Evolutionary conservation across 2,797 vertebrate species (phyloP), one percentile per base, ranked within the genome.

Genomic region (Scleropages formosus): DNA sequence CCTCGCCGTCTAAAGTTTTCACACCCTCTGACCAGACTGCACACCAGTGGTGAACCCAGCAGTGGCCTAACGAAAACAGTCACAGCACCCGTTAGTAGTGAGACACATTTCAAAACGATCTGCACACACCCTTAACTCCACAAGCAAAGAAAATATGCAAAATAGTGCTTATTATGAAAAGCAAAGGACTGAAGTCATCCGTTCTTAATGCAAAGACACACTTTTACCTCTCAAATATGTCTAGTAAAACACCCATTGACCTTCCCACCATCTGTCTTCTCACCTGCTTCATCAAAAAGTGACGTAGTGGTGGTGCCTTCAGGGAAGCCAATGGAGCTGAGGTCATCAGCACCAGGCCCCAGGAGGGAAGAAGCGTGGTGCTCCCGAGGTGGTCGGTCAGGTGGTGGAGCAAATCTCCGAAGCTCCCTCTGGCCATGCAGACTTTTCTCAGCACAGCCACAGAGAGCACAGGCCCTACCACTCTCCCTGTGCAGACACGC

Each of bases 31-130:
- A 97, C 98, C 98, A 99, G 13, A 93, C 93, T 6, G 96, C 96
- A 81, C 98, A 99, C 94, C 96, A 97, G 83, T 96, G 92, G 87
- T 99, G 98, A 84, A 95, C 96, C 96, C 95, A 98, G 89, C 91
- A 98, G 78, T 92, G 92, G 79, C 96, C 97, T 98, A 85, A 10
- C 77, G 1, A 79, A 59, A 22, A 78, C 16, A 76, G 71, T 13
- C 80, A 22, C 26, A 22, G 18, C 0, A 11, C 16, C 2, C 22
- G 24, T 58, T 31, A 58, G 53, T 51, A n/a, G 15, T 22, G 15
- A 0, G 20, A 53, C 20, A 22, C 20, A 9, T 22, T 4, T 26
- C 47, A 53, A 1, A 1, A 8, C 59, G 8, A 11, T 12, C 2
- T 44, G 31, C 27, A n/a, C 16, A 26, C 49, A 24, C 18, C 15